Percentiles rank a stretch among this genome's conserved stretches.
phyloP scores from a whole-genome alignment of 2,113 vertebrate genomes.

The Prietella phreatophila region DNA sequence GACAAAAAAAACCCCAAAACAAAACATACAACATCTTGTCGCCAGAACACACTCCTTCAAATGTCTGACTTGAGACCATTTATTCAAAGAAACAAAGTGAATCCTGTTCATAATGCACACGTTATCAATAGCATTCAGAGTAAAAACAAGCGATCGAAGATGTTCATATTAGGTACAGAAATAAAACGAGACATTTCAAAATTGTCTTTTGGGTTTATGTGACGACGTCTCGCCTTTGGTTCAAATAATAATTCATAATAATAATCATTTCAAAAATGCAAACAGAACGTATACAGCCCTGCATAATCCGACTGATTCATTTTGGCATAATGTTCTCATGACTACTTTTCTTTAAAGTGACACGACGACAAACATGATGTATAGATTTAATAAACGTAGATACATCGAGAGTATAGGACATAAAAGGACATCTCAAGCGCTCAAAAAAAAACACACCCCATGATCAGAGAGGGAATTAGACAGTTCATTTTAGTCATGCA shows the following conservation, averaged over 20 bases:
- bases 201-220: neutral
- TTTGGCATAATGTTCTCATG: neutral
- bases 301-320: neutral
- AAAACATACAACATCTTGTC: neutral
- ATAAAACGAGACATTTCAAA: neutral
- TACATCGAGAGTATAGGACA: neutral
- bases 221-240: constrained; percentile 44
- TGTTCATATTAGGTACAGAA: neutral
- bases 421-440: neutral
- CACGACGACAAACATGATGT: neutral
- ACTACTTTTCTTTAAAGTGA: neutral
- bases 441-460: neutral
- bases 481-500: neutral
- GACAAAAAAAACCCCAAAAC: neutral
- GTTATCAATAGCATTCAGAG: neutral
- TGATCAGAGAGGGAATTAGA: neutral
- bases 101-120: neutral
- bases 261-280: neutral
- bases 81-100: neutral
- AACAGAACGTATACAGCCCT: constrained; percentile 8
- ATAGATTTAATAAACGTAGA: neutral
- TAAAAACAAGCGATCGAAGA: neutral
- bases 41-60: constrained; percentile 10
- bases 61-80: neutral
- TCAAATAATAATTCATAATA: constrained; percentile 32